Conservation (phyloP, 2,888 invertebrate species). For the Drosophila basisetae region DNA sequence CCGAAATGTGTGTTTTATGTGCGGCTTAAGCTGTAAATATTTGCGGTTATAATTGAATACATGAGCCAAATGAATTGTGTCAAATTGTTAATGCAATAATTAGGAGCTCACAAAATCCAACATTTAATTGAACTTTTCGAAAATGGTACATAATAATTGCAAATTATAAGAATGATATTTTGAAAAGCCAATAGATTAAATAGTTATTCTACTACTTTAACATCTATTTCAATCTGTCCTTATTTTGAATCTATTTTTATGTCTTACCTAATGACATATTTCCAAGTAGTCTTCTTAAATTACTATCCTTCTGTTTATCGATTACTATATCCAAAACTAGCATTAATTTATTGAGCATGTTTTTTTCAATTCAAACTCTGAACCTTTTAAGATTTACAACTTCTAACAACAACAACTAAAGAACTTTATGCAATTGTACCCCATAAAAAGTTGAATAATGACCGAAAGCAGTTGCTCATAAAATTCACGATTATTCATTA, state of each 20-base stretch:
- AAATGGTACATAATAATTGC: background rate
- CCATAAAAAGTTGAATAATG: conserved; percentile 27
- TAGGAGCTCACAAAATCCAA: background rate
- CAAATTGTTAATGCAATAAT: conserved; percentile 4
- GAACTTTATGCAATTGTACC: conserved; percentile 12
- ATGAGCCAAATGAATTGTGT: conserved; percentile 8
- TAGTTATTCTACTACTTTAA: background rate
- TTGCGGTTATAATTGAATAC: conserved; percentile 19
- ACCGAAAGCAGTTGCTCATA: conserved; percentile 28
- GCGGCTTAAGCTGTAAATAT: conserved; percentile 39
- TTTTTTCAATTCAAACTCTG: conserved; percentile 32
- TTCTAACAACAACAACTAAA: conserved; percentile 29
- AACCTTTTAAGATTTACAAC: conserved; percentile 38
- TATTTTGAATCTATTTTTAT: background rate
- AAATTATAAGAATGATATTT: background rate
- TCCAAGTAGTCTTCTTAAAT: background rate
- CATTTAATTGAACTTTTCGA: conserved; percentile 9
- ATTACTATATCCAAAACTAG: conserved; percentile 1
- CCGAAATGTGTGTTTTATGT: conserved; percentile 27
- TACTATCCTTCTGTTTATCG: background rate
- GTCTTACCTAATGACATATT: background rate
- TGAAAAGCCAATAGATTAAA: background rate
- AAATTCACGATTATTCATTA: conserved; percentile 41
- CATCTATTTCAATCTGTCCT: background rate
- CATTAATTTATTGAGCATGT: conserved; percentile 51